Conservation (phyloP, 2,113 vertebrate genomes). For the Pardalotus punctatus region DNA sequence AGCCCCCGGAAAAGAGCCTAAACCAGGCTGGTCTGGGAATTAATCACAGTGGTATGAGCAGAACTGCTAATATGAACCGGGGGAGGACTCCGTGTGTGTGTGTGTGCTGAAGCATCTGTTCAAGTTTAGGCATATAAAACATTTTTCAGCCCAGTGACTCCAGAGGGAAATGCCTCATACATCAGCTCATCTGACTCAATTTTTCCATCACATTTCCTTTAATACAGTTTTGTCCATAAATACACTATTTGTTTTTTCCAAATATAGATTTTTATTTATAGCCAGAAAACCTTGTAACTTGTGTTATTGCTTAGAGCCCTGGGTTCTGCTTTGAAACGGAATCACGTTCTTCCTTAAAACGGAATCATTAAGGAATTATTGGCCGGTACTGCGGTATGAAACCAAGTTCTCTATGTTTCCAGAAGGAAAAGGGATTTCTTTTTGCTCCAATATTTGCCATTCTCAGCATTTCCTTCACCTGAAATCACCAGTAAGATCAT, state of each 20-base stretch:
- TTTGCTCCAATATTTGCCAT: accelerated
- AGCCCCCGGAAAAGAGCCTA: neutral
- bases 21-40: neutral
- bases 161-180: conserved; percentile 65
- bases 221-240: conserved; percentile 46
- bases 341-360: neutral
- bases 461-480: neutral
- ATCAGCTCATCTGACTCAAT: conserved; percentile 71
- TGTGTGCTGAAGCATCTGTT: conserved; percentile 54
- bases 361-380: neutral
- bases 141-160: conserved; percentile 62
- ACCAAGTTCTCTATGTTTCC: neutral
- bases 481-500: neutral
- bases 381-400: neutral
- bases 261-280: conserved; percentile 64
- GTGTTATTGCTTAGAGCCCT: neutral
- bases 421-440: neutral
- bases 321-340: neutral
- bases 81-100: neutral
- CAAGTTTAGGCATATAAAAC: conserved; percentile 62
- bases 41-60: neutral
- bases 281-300: conserved; percentile 8
- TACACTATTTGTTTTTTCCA: conserved; percentile 24
- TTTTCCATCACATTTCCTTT: conserved; percentile 72
- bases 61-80: neutral